phyloP scores from a whole-genome alignment of 2,797 vertebrate genomes.

The Lagorchestes hirsutus region DNA sequence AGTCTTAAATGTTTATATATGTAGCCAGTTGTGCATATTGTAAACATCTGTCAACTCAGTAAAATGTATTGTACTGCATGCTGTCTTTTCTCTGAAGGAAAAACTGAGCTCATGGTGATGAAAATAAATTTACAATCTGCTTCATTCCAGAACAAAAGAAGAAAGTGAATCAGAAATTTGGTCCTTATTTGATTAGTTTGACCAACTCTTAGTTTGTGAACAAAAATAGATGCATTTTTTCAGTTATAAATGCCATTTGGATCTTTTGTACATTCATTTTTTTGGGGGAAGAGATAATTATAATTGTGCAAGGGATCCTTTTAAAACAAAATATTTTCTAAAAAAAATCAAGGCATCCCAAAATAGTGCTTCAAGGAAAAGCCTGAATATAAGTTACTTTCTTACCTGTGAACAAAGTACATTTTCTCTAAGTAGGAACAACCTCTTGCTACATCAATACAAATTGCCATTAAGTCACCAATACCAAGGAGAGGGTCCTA shows the following conservation, averaged over 20 bases:
- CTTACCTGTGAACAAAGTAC: constrained; percentile 77
- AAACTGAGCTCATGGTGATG: constrained; percentile 42
- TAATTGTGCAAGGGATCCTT: not conserved
- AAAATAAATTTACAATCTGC: constrained; percentile 58
- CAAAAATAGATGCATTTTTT: constrained; percentile 1
- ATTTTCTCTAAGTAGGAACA: constrained; percentile 75
- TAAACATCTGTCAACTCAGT: constrained; percentile 64
- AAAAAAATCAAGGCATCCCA: not conserved
- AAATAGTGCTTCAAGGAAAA: not conserved
- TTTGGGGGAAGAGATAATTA: not conserved
- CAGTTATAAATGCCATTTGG: constrained; percentile 6
- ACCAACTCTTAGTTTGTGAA: not conserved
- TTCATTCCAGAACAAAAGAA: constrained; percentile 61
- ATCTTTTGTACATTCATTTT: constrained; percentile 3
- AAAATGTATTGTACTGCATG: constrained; percentile 33
- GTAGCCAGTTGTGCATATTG: constrained; percentile 55
- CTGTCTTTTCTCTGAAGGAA: constrained; percentile 56
- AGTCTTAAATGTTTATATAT: constrained; percentile 65
- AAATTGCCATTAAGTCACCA: constrained; percentile 62
- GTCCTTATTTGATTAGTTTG: constrained; percentile 44
- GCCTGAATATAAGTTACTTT: not conserved
- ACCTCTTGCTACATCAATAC: constrained; percentile 64
- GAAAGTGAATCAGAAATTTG: constrained; percentile 36
- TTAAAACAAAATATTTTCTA: constrained; percentile 3
- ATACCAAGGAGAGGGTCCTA: constrained; percentile 57